Conservation (phyloP, 1,140 invertebrate genomes). For the Asobara japonica region DNA sequence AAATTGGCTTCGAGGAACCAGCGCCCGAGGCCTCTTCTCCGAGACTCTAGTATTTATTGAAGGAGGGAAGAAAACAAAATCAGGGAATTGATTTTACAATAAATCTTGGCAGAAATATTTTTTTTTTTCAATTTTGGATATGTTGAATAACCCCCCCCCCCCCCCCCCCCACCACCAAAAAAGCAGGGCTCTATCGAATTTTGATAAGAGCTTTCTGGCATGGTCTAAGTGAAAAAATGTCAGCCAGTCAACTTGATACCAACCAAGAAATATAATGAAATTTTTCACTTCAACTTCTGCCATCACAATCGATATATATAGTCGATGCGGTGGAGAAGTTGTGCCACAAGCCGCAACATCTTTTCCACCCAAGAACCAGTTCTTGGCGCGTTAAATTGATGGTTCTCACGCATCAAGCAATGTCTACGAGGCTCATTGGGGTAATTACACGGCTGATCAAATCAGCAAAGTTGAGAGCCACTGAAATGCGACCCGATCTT, state of each 20-base stretch:
- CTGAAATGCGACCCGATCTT: constrained; percentile 45
- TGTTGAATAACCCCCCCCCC: too few relatives aligned
- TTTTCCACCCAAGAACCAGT: constrained; percentile 51
- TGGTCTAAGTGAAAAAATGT: too few relatives aligned
- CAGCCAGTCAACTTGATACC: too few relatives aligned
- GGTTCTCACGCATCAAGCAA: constrained; percentile 51
- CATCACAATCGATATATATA: constrained; percentile 13
- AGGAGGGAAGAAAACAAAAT: constrained; percentile 29
- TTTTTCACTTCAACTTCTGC: constrained; percentile 25
- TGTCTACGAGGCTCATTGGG: constrained; percentile 24
- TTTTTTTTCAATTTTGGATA: background rate
- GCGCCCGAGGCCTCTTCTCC: background rate
- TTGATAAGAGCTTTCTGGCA: too few relatives aligned
- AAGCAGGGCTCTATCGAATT: too few relatives aligned
- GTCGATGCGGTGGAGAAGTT: constrained; percentile 4
- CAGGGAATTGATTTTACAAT: background rate
- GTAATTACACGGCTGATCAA: constrained; percentile 32
- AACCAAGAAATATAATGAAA: too few relatives aligned
- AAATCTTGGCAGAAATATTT: background rate
- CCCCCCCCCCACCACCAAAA: too few relatives aligned
- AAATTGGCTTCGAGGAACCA: constrained; percentile 1
- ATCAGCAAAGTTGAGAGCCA: constrained; percentile 45
- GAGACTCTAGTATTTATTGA: background rate
- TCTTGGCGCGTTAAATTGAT: constrained; percentile 55
- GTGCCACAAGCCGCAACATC: constrained; percentile 34